A percentile compares a stretch with the other conserved stretches of the same genome.
phyloP scores from a whole-genome alignment of 2,797 vertebrate species.

The Schizopygopsis malacanthus region DNA sequence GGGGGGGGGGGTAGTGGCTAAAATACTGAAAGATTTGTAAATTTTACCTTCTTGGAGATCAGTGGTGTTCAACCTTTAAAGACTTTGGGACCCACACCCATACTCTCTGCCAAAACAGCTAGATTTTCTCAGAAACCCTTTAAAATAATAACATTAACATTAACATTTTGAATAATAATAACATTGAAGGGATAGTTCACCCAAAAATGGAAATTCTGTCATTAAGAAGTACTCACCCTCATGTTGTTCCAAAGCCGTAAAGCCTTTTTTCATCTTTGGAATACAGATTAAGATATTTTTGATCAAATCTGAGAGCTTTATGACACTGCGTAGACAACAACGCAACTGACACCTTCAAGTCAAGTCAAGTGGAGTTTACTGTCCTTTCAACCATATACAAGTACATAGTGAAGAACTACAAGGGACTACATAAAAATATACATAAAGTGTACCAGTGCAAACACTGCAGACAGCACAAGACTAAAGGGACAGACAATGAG shows the following conservation, averaged over 20 bases:
- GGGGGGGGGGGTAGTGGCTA: slow-evolving; percentile 22
- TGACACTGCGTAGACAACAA: no score
- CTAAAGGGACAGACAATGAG: no score
- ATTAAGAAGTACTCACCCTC: background rate
- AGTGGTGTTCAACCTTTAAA: background rate
- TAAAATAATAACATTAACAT: background rate
- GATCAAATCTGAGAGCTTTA: background rate
- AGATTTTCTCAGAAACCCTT: background rate
- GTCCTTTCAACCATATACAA: no score
- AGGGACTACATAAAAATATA: no score
- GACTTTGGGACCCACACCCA: background rate
- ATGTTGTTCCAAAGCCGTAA: background rate
- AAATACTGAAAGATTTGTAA: slow-evolving; percentile 21
- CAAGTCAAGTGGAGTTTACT: no score
- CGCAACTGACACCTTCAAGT: background rate
- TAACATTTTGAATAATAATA: background rate
- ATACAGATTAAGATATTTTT: background rate
- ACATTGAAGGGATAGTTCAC: background rate
- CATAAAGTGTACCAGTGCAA: no score
- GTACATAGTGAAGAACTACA: no score
- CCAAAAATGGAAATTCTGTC: background rate
- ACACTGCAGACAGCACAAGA: no score
- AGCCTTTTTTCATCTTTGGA: background rate
- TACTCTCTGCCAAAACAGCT: background rate
- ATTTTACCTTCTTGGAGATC: slow-evolving; percentile 5